Evolutionary conservation across 2,888 invertebrate species (phyloP).

Genomic region (Conus canariensis): DNA sequence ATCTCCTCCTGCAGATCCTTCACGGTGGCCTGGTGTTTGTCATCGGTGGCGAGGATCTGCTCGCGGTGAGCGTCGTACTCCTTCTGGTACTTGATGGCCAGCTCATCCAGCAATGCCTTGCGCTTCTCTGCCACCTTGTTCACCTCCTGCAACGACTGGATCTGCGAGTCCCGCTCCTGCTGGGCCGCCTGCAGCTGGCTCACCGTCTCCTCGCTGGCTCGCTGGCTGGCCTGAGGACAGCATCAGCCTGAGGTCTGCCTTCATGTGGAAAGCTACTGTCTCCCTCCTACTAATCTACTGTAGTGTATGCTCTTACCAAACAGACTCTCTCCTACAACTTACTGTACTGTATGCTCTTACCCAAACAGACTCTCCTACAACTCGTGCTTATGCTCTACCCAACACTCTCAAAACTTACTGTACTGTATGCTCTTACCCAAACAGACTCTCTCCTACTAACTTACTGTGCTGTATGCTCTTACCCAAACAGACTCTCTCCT

Average conservation of each 20-base stretch:
- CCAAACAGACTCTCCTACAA: too few species aligned
- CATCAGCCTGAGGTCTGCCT: not conserved
- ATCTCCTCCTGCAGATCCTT: slow-evolving; percentile 66
- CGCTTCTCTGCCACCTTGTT: slow-evolving; percentile 79
- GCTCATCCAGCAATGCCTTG: slow-evolving; percentile 79
- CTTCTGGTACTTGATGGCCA: slow-evolving; percentile 79
- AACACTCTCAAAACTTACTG: too few species aligned
- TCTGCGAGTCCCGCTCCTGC: slow-evolving; percentile 72
- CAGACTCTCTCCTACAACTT: not conserved
- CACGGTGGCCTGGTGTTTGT: slow-evolving; percentile 67
- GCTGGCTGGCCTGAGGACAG: slow-evolving; percentile 66
- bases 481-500: too few species aligned
- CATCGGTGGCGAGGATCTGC: slow-evolving; percentile 67
- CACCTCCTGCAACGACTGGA: slow-evolving; percentile 71
- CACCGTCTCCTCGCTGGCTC: slow-evolving; percentile 62
- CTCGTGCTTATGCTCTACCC: too few species aligned
- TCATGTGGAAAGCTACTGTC: not conserved
- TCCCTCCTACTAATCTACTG: too few species aligned
- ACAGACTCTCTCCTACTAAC: too few species aligned
- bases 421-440: too few species aligned
- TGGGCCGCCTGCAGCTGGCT: slow-evolving; percentile 71
- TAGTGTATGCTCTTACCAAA: slow-evolving; percentile 51
- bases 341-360: too few species aligned
- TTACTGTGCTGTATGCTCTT: too few species aligned
- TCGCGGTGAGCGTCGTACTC: slow-evolving; percentile 76